Conservation (phyloP, 2,888 invertebrate genomes). For the Agrochola lota region DNA sequence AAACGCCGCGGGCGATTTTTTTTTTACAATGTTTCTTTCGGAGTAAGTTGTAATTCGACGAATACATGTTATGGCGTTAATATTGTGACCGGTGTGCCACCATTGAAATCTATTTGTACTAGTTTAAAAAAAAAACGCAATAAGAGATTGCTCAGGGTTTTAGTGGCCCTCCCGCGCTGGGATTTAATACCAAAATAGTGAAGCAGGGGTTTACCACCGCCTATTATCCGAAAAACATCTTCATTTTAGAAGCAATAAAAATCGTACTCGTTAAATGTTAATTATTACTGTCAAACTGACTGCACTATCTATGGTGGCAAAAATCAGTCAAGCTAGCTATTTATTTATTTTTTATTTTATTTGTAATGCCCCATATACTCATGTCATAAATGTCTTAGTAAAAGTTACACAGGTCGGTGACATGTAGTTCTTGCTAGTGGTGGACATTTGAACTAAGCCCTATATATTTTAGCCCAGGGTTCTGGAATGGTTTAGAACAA, state of each 20-base stretch:
- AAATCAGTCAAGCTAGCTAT: neutral
- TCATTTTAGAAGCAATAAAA: neutral
- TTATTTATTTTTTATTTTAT: neutral
- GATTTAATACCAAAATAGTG: neutral
- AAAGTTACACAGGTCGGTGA: too few species aligned
- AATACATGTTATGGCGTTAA: neutral
- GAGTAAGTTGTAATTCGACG: neutral
- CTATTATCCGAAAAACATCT: neutral
- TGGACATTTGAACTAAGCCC: neutral
- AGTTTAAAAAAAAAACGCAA: too few species aligned
- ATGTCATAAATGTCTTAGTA: too few species aligned
- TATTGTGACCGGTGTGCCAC: neutral
- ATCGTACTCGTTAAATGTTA: neutral
- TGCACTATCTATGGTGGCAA: neutral
- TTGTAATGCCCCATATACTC: too few species aligned
- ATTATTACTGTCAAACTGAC: neutral
- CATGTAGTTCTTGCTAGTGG: neutral
- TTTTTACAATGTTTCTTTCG: neutral
- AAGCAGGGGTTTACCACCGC: neutral
- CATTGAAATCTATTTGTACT: too few species aligned
- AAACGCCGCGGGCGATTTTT: neutral
- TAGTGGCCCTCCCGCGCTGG: neutral
- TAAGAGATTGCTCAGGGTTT: neutral
- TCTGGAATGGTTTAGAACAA: neutral
- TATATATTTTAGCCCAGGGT: neutral